These are phyloP conservation scores for Drosophila recens DNA, from an alignment of 2,888 invertebrate species.

Conservation along the genomic window DNA sequence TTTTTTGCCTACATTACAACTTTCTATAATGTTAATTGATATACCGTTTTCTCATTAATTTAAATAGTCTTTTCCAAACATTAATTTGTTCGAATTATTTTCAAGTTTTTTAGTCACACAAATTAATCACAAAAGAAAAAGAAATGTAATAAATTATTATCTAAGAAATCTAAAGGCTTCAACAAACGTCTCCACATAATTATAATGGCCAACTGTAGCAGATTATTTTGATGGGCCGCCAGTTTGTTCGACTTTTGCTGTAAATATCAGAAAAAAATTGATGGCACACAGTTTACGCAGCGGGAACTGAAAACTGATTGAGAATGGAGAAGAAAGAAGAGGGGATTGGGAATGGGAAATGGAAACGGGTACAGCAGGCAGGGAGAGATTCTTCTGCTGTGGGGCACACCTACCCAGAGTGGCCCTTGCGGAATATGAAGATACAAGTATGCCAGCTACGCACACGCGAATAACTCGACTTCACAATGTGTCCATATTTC, in stretches of 20 bases:
- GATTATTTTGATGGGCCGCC: conserved; percentile 71
- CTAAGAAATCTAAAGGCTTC: not conserved
- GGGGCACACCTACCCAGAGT: conserved; percentile 49
- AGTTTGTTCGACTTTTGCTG: conserved; percentile 58
- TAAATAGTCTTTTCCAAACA: too few relatives aligned
- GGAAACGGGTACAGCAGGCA: conserved; percentile 17
- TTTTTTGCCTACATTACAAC: not conserved
- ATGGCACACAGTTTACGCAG: conserved; percentile 63
- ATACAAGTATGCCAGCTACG: conserved; percentile 53
- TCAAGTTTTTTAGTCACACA: not conserved
- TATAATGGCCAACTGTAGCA: conserved; percentile 37
- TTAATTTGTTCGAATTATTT: too few relatives aligned
- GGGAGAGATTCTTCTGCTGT: conserved; percentile 16
- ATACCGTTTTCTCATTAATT: too few relatives aligned
- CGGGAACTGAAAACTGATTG: conserved; percentile 26
- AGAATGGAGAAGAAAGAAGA: not conserved
- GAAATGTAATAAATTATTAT: not conserved
- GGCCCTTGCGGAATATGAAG: conserved; percentile 31
- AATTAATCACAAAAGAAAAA: not conserved
- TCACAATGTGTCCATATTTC: conserved; percentile 42
- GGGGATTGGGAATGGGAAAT: not conserved
- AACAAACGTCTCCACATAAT: conserved; percentile 31
- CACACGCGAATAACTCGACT: conserved; percentile 64
- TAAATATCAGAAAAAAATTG: conserved; percentile 67
- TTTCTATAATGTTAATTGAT: too few relatives aligned